A percentile compares a stretch with the other conserved stretches of the same genome.
Conservation (phyloP, 2,797 vertebrate species). For the Vultur gryphus region DNA sequence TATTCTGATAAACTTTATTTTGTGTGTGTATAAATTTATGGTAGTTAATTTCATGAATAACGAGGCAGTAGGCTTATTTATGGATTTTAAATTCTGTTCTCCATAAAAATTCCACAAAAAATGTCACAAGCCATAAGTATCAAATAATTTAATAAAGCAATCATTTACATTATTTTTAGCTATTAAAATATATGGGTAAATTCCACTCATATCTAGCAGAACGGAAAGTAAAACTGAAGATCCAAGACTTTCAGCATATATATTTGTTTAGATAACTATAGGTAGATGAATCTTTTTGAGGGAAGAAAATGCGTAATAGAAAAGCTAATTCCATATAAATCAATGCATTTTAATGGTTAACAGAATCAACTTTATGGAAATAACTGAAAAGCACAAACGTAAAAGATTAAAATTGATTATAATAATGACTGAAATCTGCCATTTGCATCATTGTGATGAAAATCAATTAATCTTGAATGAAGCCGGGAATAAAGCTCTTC, state of each 20-base stretch:
- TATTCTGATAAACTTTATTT: neutral
- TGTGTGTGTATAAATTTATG: neutral
- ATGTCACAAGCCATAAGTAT: neutral
- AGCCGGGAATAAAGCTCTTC: neutral
- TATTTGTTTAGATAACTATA: neutral
- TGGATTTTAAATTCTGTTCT: neutral
- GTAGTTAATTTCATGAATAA: neutral
- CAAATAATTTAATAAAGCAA: neutral
- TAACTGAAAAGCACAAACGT: neutral
- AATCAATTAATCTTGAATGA: neutral
- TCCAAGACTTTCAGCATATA: neutral
- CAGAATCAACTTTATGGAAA: neutral
- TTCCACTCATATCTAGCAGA: neutral
- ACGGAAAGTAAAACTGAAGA: neutral
- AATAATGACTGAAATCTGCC: neutral
- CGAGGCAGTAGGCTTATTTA: neutral
- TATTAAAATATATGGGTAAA: neutral
- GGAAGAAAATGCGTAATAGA: neutral
- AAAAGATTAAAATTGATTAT: slow-evolving; percentile 6
- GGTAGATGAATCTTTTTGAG: neutral
- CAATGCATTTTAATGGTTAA: neutral
- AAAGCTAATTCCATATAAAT: neutral
- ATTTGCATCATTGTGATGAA: slow-evolving; percentile 35
- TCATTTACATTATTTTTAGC: neutral
- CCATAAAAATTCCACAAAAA: neutral